These are phyloP conservation scores for Calameuta idolon DNA, from an alignment of 2,888 invertebrate species.

Conservation along the genomic window DNA sequence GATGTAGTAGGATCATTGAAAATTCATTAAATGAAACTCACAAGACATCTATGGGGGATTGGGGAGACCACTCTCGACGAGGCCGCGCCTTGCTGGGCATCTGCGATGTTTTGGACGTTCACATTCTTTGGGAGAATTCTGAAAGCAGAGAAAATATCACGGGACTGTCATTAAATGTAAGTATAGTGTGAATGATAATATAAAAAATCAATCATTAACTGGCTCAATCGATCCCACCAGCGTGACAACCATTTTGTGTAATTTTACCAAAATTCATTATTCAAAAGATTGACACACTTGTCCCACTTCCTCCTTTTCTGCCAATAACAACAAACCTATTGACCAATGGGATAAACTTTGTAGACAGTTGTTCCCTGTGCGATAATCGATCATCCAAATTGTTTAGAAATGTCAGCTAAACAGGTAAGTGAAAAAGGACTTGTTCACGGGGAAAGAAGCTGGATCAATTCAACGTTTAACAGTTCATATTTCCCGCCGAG, in stretches of 20 bases:
- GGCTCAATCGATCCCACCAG: background rate
- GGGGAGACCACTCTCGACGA: slow-evolving; percentile 62
- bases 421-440: background rate
- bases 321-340: background rate
- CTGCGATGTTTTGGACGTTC: slow-evolving; percentile 45
- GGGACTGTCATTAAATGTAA: background rate
- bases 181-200: background rate
- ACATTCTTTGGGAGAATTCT: slow-evolving; percentile 48
- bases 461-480: background rate
- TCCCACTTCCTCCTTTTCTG: background rate
- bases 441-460: background rate
- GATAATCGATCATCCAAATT: background rate
- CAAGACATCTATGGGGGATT: slow-evolving; percentile 62
- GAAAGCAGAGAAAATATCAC: slow-evolving; percentile 25
- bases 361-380: background rate
- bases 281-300: background rate
- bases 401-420: background rate
- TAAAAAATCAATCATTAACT: background rate
- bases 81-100: slow-evolving; percentile 62
- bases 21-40: slow-evolving; percentile 41
- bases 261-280: background rate
- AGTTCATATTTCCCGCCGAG: background rate
- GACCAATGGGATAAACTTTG: background rate
- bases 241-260: background rate
- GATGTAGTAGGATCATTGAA: background rate